A percentile compares a stretch with the other conserved stretches of the same genome.
Conservation (phyloP, 2,113 vertebrate genomes). For the Odocoileus virginianus region DNA sequence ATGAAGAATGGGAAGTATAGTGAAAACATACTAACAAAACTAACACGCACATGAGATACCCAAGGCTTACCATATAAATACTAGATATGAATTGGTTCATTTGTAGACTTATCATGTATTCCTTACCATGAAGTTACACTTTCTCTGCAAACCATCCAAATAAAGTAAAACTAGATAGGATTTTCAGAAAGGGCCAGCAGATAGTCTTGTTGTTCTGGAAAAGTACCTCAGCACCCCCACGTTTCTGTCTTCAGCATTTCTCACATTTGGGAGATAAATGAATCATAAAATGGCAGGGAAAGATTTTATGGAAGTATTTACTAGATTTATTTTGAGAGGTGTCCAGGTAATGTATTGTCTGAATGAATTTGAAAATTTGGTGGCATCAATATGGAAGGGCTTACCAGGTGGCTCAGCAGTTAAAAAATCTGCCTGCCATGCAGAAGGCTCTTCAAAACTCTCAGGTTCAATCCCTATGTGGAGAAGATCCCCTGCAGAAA, state of each 20-base stretch:
- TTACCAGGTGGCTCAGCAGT: neutral
- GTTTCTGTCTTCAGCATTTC: neutral
- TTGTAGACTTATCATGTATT: neutral
- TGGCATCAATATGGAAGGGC: neutral
- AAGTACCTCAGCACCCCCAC: neutral
- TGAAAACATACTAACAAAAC: neutral
- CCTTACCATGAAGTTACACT: neutral
- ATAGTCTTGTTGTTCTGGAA: neutral
- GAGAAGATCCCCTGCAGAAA: neutral
- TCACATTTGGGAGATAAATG: neutral
- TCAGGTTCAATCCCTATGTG: neutral
- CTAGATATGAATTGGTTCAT: neutral
- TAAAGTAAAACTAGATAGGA: neutral
- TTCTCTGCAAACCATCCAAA: neutral
- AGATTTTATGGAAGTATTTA: neutral
- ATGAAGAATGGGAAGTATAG: neutral
- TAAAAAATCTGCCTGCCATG: neutral
- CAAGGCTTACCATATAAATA: neutral
- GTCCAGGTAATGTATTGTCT: neutral
- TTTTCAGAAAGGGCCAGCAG: neutral
- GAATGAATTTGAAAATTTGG: neutral
- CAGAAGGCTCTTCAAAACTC: neutral
- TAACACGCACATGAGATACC: neutral
- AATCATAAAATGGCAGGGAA: neutral
- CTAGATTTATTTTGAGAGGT: neutral